phyloP scores from a whole-genome alignment of 2,888 invertebrate genomes.

The Toxonevra muliebris region DNA sequence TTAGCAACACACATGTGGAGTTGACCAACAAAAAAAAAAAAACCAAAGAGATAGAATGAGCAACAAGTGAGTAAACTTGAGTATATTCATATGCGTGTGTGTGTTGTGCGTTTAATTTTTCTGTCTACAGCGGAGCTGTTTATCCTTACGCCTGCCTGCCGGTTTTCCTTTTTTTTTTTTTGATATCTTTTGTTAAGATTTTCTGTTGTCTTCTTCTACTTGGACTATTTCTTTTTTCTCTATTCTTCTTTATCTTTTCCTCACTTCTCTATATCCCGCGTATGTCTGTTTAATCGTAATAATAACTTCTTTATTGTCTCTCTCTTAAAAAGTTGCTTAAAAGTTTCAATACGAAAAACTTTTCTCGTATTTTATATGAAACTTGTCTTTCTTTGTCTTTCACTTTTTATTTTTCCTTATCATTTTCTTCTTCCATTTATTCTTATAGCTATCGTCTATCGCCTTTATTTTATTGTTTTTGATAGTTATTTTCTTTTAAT shows the following conservation, averaged over 20 bases:
- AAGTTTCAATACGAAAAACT: not conserved
- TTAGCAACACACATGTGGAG: too few relatives aligned
- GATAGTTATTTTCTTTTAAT: too few relatives aligned
- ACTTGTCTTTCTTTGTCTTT: not conserved
- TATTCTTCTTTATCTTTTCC: not conserved
- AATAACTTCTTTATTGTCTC: slow-evolving; percentile 1
- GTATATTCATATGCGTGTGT: too few relatives aligned
- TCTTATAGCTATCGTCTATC: not conserved
- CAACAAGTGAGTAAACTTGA: too few relatives aligned
- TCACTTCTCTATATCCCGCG: not conserved
- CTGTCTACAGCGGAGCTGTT: too few relatives aligned
- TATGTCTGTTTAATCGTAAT: not conserved
- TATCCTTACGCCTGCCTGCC: too few relatives aligned
- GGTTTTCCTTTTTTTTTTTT: too few relatives aligned
- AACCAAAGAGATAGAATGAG: too few relatives aligned
- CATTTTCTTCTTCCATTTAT: not conserved
- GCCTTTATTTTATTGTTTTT: not conserved
- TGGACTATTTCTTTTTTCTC: not conserved
- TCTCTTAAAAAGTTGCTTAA: not conserved
- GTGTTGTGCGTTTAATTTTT: too few relatives aligned
- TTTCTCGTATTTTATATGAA: not conserved
- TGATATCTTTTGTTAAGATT: not conserved
- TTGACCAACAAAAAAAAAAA: too few relatives aligned
- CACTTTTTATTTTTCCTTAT: not conserved
- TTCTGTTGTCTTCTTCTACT: not conserved